These are phyloP conservation scores for Carcina quercana DNA, from an alignment of 2,888 invertebrate species.

Conservation along the genomic window DNA sequence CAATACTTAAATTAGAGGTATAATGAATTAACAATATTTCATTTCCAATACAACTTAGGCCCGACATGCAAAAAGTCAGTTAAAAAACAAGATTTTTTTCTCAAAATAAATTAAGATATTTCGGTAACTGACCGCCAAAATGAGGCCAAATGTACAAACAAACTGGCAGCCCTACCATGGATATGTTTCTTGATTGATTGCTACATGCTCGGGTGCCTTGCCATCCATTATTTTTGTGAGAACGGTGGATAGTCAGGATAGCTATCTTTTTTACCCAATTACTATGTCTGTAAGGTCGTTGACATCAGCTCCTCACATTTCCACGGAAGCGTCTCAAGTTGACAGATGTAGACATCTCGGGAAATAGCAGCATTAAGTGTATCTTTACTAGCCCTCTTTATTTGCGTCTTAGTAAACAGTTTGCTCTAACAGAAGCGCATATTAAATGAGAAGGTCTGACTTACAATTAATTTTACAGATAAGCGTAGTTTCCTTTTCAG, in stretches of 20 bases:
- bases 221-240: conserved; percentile 31
- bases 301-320: conserved; percentile 13
- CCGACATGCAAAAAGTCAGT: background rate
- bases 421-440: too few relatives aligned
- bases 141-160: background rate
- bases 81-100: background rate
- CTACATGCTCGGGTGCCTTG: conserved; percentile 23
- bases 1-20: too few relatives aligned
- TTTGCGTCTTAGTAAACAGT: too few relatives aligned
- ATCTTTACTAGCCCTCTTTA: too few relatives aligned
- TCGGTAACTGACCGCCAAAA: background rate
- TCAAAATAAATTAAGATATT: background rate
- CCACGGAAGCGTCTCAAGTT: too few relatives aligned
- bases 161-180: conserved; percentile 1
- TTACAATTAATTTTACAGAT: too few relatives aligned
- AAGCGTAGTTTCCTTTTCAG: too few relatives aligned
- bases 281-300: conserved; percentile 22
- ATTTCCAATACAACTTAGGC: background rate
- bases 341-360: too few relatives aligned
- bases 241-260: conserved; percentile 26
- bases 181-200: conserved; percentile 35
- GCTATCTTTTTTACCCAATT: conserved; percentile 31
- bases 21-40: too few relatives aligned
- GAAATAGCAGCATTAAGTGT: too few relatives aligned
- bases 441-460: too few relatives aligned